Evolutionary conservation across 2,113 vertebrate species (phyloP), one percentile per base, ranked within the genome.

Genomic region (zebrafish (Danio rerio)): DNA sequence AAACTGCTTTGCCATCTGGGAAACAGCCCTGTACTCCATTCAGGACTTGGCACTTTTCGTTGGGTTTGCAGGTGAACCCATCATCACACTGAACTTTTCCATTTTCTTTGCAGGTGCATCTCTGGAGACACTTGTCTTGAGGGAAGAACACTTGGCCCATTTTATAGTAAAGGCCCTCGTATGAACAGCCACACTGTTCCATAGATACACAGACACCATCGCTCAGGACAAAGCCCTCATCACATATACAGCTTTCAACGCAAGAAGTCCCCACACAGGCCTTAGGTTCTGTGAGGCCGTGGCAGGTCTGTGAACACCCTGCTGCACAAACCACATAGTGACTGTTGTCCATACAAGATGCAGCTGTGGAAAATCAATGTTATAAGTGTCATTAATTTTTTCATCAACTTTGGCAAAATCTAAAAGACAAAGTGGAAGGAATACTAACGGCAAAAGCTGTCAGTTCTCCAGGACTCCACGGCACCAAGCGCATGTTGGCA

Each of bases 401-500:
- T 40, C 4, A 58, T 18, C 9, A 20, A 45, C n/a, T 3, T 6
- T 11, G 42, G n/a, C 13, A 56, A 56, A n/a, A 43, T 55, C 7
- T 45, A 18, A 13, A 59, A 75, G 40, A 50, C n/a, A 61, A 78
- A 47, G 5, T 42, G 10, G n/a, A 52, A 59, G 16, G 11, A 74
- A 42, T n/a, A 91, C 91, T 92, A 79, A 93, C 92, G 86, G 66
- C 92, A 93, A 18, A 92, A 88, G 4, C 20, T 83, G 2, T 81
- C 7, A 5, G 75, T 88, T 78, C 92, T 90, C 92, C 92, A 93
- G 0, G 21, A 40, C 18, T 72, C 56, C n/a, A 91, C 81, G 5
- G 43, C 52, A 58, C 80, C 18, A 7, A 65, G 81, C 2, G 80
- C 82, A 5, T 79, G 71, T 78, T 93, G 91, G 69, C 92, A 93